Evolutionary conservation across 2,113 vertebrate species (phyloP), one percentile per base, ranked within the genome.

Genomic region (Bubo bubo): DNA sequence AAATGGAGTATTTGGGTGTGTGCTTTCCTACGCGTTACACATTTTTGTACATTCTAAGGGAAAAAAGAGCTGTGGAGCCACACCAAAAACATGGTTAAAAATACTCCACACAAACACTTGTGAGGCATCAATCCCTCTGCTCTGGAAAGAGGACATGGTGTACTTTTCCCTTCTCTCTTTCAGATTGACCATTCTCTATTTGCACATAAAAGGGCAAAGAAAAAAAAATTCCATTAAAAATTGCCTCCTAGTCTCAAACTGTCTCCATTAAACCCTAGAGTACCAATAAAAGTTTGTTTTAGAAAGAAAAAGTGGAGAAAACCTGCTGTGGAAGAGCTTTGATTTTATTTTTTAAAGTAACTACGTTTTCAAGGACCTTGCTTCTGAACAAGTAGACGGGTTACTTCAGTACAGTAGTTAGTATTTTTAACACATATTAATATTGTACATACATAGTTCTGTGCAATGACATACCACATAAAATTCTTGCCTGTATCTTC

Each of bases 41-140:
- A 50, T 72, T 91, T 83, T 88, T 5, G 0, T 45, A 52, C 19
- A 34, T 56, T 52, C 12, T 27, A 85, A n/a, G 11, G 28, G 8
- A 19, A 49, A 77, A 64, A 30, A 0, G 2, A 71, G 7, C 26
- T 1, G 0, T 6, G 37, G 26, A 85, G 4, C 6, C 23, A 63
- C 47, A 85, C 6, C 14, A 59, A 88, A 79, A 82, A 14, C 12
- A 2, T 45, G 15, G 30, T 6, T 55, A 63, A 91, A 91, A 92
- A 64, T 63, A n/a, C 8, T 2, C 10, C 17, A 41, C 22, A 63
- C n/a, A 84, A 59, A 0, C 1, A 10, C 5, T 45, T 49, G 9
- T 14, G 24, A 68, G 10, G 8, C 12, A 47, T 37, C 2, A 0
- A 47, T 37, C 12, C 16, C 6, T 68, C 30, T 41, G 4, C 14